These are phyloP conservation scores for Platyura marginata DNA, from an alignment of 1,140 invertebrate genomes.

Conservation along the genomic window DNA sequence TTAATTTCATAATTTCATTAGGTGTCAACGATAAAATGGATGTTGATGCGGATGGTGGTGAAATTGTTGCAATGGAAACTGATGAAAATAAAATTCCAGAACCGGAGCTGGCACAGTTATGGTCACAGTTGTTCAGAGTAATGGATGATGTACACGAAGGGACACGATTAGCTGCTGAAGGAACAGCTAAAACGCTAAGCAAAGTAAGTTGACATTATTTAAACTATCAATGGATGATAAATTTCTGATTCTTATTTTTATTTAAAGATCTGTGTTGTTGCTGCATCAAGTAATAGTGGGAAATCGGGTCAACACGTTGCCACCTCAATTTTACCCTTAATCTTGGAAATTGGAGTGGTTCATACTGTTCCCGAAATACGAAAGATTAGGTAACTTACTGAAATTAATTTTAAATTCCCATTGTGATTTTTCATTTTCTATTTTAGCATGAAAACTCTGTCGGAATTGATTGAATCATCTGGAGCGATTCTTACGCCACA, in stretches of 20 bases:
- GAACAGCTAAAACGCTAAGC: conserved; percentile 56
- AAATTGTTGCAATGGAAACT: conserved; percentile 5
- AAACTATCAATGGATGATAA: too few relatives aligned
- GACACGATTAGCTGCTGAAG: conserved; percentile 60
- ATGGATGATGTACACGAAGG: conserved; percentile 89
- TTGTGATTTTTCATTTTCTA: conserved; percentile 6
- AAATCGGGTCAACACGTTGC: conserved; percentile 62
- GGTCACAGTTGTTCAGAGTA: conserved; percentile 69
- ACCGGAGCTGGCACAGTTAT: conserved; percentile 46
- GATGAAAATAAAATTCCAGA: conserved; percentile 17
- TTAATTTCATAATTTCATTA: not conserved
- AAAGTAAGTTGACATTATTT: conserved; percentile 55
- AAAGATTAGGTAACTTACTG: conserved; percentile 40
- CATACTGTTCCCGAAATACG: conserved; percentile 64
- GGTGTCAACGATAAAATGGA: not conserved
- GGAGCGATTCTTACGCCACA: conserved; percentile 61
- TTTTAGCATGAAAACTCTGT: conserved; percentile 59
- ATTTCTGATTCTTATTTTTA: conserved; percentile 9
- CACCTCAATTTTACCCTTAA: conserved; percentile 54
- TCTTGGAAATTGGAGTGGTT: conserved; percentile 61
- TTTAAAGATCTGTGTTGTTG: conserved; percentile 50
- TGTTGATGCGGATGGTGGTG: not conserved
- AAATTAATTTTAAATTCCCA: not conserved
- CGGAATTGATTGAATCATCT: conserved; percentile 62
- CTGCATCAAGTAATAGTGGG: conserved; percentile 54